A percentile compares a stretch with the other conserved stretches of the same genome.
phyloP scores from a whole-genome alignment of 2,797 vertebrate species.

The Limnodromus scolopaceus region DNA sequence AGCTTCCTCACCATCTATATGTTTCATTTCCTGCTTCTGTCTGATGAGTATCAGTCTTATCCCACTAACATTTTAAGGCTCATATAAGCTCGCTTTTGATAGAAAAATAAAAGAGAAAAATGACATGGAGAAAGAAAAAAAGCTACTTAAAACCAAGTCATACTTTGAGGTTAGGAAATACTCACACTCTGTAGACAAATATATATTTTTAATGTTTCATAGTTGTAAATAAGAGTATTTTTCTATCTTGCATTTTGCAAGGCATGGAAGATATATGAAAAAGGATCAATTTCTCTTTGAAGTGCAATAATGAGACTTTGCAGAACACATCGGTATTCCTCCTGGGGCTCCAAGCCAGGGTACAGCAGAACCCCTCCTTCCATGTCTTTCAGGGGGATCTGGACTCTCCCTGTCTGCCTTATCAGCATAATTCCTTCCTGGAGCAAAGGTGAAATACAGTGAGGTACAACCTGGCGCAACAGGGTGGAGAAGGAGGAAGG shows the following conservation, averaged over 20 bases:
- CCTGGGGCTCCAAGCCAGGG: neutral
- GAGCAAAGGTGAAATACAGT: neutral
- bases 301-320: neutral
- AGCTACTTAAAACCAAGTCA: conserved; percentile 1
- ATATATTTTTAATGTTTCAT: neutral
- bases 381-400: neutral
- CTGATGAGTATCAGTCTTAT: neutral
- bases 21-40: neutral
- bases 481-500: neutral
- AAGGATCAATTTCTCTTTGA: neutral
- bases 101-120: conserved; percentile 51
- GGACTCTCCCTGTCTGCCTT: neutral
- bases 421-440: neutral
- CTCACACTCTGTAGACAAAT: neutral
- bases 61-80: neutral
- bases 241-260: neutral
- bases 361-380: neutral
- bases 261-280: neutral
- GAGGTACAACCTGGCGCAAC: neutral
- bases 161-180: neutral
- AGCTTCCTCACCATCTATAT: neutral
- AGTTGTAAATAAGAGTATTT: neutral
- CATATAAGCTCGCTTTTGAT: conserved; percentile 16
- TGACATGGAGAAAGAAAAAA: conserved; percentile 3
- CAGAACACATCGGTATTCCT: neutral